Evolutionary conservation across 1,140 invertebrate species (phyloP).

Genomic region (Trichonephila clavata): DNA sequence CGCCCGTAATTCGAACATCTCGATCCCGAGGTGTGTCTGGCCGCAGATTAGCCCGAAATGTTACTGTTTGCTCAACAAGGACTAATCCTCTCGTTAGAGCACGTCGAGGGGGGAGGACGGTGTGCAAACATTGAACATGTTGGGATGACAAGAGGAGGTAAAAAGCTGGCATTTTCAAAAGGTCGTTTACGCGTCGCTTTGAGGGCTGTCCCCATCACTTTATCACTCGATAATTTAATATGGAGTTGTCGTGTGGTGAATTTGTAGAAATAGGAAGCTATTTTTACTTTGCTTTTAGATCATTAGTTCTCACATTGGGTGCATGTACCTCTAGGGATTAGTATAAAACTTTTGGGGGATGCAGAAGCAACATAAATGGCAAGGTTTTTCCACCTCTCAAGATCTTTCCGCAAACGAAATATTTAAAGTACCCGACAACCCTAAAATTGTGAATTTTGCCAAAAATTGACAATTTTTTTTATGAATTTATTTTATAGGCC

Average conservation of each 20-base stretch:
- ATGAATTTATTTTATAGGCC: too few species aligned
- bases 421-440: too few species aligned
- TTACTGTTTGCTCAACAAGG: constrained; percentile 59
- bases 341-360: too few species aligned
- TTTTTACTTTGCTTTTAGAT: background rate
- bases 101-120: background rate
- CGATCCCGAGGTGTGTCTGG: constrained; percentile 43
- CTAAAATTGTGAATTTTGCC: too few species aligned
- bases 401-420: too few species aligned
- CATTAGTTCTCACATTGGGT: too few species aligned
- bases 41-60: constrained; percentile 59
- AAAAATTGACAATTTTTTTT: too few species aligned
- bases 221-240: constrained; percentile 38
- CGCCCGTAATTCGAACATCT: constrained; percentile 26
- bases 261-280: background rate
- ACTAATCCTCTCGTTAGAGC: constrained; percentile 52
- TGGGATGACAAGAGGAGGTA: background rate
- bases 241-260: background rate
- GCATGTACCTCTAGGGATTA: too few species aligned
- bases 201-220: background rate
- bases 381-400: too few species aligned
- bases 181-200: background rate
- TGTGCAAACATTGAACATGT: constrained; percentile 11
- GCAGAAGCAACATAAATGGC: too few species aligned
- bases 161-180: constrained; percentile 31